phyloP scores from a whole-genome alignment of 2,888 invertebrate genomes.

The Trissolcus brochymenae region DNA sequence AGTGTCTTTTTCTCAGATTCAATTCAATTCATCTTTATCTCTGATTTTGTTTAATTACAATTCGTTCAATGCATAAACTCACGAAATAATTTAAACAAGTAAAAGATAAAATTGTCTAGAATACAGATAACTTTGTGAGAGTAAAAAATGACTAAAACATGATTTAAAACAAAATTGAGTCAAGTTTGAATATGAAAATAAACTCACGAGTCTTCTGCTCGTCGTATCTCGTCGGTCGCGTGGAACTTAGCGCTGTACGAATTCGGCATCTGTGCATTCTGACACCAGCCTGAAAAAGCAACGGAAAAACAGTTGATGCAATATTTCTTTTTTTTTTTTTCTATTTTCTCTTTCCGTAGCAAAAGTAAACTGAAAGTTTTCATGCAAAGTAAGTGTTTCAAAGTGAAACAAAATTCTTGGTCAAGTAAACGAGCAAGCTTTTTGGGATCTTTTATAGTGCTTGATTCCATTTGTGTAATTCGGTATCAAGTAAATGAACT shows the following conservation, averaged over 20 bases:
- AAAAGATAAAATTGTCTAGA: too few relatives aligned
- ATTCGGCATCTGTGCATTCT: conserved; percentile 43
- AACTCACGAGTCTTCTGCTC: conserved; percentile 37
- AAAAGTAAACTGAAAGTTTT: conserved; percentile 29
- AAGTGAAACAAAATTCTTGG: conserved; percentile 32
- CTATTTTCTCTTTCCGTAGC: not conserved
- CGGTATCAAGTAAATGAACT: conserved; percentile 44
- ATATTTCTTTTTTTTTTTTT: conserved; percentile 10
- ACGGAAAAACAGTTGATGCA: conserved; percentile 16
- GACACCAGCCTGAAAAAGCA: conserved; percentile 36
- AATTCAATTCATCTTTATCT: conserved; percentile 20
- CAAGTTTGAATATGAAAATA: not conserved
- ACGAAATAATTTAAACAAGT: too few relatives aligned
- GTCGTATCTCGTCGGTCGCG: conserved; percentile 12
- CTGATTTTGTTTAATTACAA: conserved; percentile 18
- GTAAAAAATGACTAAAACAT: not conserved
- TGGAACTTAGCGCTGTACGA: conserved; percentile 25
- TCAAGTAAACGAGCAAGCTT: conserved; percentile 32
- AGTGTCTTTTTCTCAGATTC: conserved; percentile 49
- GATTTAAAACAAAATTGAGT: not conserved
- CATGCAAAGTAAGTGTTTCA: conserved; percentile 11
- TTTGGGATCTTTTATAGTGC: conserved; percentile 21
- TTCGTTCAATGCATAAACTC: too few relatives aligned
- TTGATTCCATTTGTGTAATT: conserved; percentile 38
- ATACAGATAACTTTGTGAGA: not conserved